Base-by-base conservation (phyloP, 2,797 vertebrate genomes). In the Pyrocephalus nanus region DNA sequence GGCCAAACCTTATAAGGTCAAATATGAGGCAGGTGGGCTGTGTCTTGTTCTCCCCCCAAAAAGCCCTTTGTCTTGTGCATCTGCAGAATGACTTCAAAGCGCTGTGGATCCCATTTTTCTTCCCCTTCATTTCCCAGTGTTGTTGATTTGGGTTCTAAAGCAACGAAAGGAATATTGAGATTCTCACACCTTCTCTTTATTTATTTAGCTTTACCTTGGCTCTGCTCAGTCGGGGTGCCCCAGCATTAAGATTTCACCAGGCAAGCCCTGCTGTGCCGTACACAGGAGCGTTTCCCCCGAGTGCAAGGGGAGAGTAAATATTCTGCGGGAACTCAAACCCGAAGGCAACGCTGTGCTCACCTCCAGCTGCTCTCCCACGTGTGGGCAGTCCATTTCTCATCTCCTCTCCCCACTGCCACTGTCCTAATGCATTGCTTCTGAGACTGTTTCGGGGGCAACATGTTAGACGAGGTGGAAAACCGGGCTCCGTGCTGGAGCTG, bases 341-440 rank as follows among this genome's bases (percentile, higher is more conserved):
- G 60, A 38, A 66, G 54, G 69, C 61, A 67, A 14, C 0, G 4
- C 26, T 66, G 55, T 79, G 58, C 72, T 82, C n/a, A 8, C 3
- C 29, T 78, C 70, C 73, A 65, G 50, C 81, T 86, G 45, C 51
- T 77, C 48, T 64, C 27, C 87, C 19, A 5, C 3, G 42, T 1
- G 1, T 0, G 3, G 36, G 42, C 0, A 1, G 23, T 17, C 62
- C 3, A 0, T 7, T 66, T 64, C 57, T 48, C 47, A 48, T 47
- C 58, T 47, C 42, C 57, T 75, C 25, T 69, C 64, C n/a, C 48
- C 6, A 1, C 26, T 76, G 82, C 32, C 2, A 1, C 51, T 50
- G 18, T 22, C 19, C 42, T 77, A 11, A 53, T 13, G 51, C 8
- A 0, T 16, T 36, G 66, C 66, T 73, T 71, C 71, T 54, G 82